Evolutionary conservation across 2,113 vertebrate genomes (phyloP), one percentile per base, ranked within the genome.

Genomic region (Zingel zingel): DNA sequence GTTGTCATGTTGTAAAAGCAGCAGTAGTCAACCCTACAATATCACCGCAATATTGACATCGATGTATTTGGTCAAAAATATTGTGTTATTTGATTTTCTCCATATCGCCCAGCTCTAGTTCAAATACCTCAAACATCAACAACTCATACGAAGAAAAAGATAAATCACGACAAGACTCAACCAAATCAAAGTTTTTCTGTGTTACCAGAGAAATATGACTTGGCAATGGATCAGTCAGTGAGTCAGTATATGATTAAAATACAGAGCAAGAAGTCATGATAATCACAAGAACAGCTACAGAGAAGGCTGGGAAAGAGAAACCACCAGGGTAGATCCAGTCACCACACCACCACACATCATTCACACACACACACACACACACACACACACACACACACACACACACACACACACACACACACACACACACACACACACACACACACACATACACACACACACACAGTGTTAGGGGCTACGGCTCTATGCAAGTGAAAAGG

Each of bases 271-370:
- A 66, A 87, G 77, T 62, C 54, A 58, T 18, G 71, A 64, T 77
- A 59, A 91, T 89, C 72, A 87, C 79, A 85, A 85, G 77, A 85
- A 72, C 68, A 73, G 70, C 70, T 74, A 47, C 27, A 53, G 51
- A 48, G 77, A 68, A n/a, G 33, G 66, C 77, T 81, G 81, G 66
- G 77, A 84, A 75, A 56, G 73, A 78, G 73, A 61, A 81, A 68
- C 81, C 84, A 81, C 82, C 80, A 68, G 86, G 36, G 79, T 67
- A 79, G 77, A 87, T 79, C 27, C 77, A 62, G 85, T 54, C 67
- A 85, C 87, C 81, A 27, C 85, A 82, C 23, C 57, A 74, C 71
- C 66, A 62, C 79, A 86, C 74, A 83, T 75, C 63, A 74, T 76
- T 84, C 77, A 70, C 61, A 80, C 48, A 7, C 76, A 58, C 72